Conservation (phyloP, 2,888 invertebrate species). For the Heliconius hortense region DNA sequence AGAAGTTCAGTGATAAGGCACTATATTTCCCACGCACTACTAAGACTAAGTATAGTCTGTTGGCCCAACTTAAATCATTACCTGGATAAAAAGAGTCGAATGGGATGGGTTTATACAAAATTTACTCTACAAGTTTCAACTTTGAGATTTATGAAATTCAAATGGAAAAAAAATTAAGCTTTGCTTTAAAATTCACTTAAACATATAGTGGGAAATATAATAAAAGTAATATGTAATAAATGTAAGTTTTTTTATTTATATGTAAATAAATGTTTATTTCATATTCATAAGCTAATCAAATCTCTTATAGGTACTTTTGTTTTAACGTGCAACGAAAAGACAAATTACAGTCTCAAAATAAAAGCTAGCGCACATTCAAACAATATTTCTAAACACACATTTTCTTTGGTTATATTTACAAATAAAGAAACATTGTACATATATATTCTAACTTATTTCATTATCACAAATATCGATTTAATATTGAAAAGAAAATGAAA, state of each 20-base stretch:
- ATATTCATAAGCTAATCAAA: conserved; percentile 35
- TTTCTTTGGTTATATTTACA: conserved; percentile 76
- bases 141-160: no score
- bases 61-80: no score
- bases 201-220: not conserved
- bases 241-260: conserved; percentile 33
- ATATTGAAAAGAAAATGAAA: not conserved
- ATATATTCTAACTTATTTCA: not conserved
- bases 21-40: no score
- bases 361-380: conserved; percentile 26
- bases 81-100: no score
- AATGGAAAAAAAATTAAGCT: no score
- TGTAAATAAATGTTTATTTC: conserved; percentile 35
- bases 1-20: no score
- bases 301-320: conserved; percentile 21
- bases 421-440: conserved; percentile 27
- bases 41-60: no score
- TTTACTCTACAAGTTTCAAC: no score
- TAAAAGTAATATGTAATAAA: conserved; percentile 25
- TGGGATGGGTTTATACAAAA: no score
- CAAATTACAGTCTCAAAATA: conserved; percentile 15
- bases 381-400: conserved; percentile 46
- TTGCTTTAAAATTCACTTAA: not conserved
- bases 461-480: conserved; percentile 13
- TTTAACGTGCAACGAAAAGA: conserved; percentile 17